These are phyloP conservation scores for Dasysyrphus tricinctus DNA, from an alignment of 2,888 invertebrate genomes.

Conservation along the genomic window DNA sequence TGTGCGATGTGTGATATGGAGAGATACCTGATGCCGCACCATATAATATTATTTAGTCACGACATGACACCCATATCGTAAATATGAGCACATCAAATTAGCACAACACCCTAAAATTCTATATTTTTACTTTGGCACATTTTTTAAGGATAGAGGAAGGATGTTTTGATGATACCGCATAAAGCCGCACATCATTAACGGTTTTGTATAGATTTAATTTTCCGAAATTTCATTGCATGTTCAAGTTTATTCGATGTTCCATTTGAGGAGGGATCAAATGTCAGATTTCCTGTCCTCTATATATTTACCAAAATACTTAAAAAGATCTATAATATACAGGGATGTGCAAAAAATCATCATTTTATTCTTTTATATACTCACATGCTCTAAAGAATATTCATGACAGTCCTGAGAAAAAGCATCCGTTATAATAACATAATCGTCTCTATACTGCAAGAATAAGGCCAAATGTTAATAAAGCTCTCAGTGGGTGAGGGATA, in stretches of 20 bases:
- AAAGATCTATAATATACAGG: not conserved
- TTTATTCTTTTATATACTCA: no score
- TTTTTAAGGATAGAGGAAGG: not conserved
- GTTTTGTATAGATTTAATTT: conserved; percentile 18
- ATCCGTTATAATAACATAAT: no score
- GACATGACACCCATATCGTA: conserved; percentile 30
- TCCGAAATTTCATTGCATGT: conserved; percentile 46
- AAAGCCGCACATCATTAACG: conserved; percentile 26
- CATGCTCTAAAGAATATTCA: no score
- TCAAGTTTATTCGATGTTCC: conserved; percentile 50
- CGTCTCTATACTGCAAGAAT: no score
- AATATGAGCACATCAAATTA: conserved; percentile 39
- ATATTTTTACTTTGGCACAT: not conserved
- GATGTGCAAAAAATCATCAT: not conserved
- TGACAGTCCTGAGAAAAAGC: no score
- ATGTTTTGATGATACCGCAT: conserved; percentile 34
- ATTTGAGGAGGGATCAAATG: conserved; percentile 39
- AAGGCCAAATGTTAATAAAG: no score
- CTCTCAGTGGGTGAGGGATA: no score
- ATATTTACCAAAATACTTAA: not conserved
- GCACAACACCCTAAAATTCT: conserved; percentile 31
- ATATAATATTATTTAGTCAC: conserved; percentile 10
- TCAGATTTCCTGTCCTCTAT: conserved; percentile 3
- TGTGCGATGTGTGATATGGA: conserved; percentile 16
- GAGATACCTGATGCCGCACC: not conserved